Evolutionary conservation across 2,797 vertebrate genomes (phyloP).

Genomic region (Cynopterus sphinx): DNA sequence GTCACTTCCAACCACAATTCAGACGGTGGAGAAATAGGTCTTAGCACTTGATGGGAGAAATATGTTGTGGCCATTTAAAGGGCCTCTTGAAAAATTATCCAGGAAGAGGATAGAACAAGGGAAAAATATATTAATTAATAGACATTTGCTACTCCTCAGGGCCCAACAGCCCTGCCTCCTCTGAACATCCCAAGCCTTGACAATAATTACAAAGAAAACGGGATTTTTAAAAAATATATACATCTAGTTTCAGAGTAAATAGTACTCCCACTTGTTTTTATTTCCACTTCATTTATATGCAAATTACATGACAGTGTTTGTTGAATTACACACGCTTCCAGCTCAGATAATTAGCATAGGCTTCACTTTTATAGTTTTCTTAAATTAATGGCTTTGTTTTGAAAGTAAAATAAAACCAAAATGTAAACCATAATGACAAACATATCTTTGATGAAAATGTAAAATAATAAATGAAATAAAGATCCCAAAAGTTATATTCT

Average conservation of each 20-base stretch:
- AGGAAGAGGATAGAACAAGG: background rate
- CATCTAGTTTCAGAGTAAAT: conserved; percentile 62
- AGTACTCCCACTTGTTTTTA: conserved; percentile 63
- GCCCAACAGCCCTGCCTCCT: background rate
- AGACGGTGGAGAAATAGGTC: background rate
- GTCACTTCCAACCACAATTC: background rate
- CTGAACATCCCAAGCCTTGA: conserved; percentile 53
- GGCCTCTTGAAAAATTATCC: conserved; percentile 3
- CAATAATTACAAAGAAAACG: conserved; percentile 65
- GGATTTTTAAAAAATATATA: conserved; percentile 11
- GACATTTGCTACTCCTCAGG: conserved; percentile 40
- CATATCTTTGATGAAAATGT: conserved; percentile 20
- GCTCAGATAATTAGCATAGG: conserved; percentile 50
- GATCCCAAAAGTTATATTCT: background rate
- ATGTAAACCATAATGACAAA: conserved; percentile 40
- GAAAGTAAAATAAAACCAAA: conserved; percentile 65
- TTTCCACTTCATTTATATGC: conserved; percentile 67
- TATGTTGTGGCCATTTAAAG: background rate
- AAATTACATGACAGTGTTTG: conserved; percentile 67
- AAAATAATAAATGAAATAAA: conserved; percentile 39
- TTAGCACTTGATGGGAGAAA: background rate
- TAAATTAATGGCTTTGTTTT: conserved; percentile 67
- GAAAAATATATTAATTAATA: conserved; percentile 3
- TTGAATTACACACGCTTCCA: conserved; percentile 49
- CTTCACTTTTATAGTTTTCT: conserved; percentile 67